Percentiles rank a stretch among this genome's conserved stretches.
These are phyloP conservation scores for Corydoras sp. DNA, from an alignment of 2,113 vertebrate species.

Conservation along the genomic window DNA sequence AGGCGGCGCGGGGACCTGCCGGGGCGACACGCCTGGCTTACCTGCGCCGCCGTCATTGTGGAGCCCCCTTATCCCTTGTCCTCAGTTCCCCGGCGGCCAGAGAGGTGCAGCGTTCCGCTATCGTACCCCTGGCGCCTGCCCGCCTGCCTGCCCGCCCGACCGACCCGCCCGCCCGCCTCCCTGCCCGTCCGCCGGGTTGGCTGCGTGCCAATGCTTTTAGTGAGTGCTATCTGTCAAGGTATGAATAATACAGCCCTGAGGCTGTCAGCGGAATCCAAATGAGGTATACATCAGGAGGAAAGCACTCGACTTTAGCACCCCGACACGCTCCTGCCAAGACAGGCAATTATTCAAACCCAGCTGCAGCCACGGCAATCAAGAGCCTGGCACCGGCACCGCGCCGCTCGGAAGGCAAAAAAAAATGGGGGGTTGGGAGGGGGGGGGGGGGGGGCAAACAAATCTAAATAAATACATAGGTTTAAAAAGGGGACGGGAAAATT, in stretches of 20 bases:
- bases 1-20: neutral
- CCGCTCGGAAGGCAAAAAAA: conserved; percentile 18
- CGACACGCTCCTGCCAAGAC: conserved; percentile 86
- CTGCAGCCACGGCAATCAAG: conserved; percentile 83
- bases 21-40: conserved; percentile 15
- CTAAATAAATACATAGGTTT: conserved; percentile 37
- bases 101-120: conserved; percentile 41
- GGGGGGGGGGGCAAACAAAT: conserved; percentile 43
- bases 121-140: conserved; percentile 20
- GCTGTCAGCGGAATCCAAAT: conserved; percentile 96
- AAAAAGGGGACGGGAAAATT: conserved; percentile 25
- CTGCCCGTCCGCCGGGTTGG: conserved; percentile 75
- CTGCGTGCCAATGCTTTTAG: conserved; percentile 94
- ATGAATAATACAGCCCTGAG: conserved; percentile 98
- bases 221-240: conserved; percentile 95
- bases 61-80: conserved; percentile 31
- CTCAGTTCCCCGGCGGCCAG: conserved; percentile 58
- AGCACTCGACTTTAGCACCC: conserved; percentile 87
- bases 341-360: conserved; percentile 93
- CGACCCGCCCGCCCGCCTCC: conserved; percentile 22
- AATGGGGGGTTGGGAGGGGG: no score
- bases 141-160: no score
- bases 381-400: conserved; percentile 40
- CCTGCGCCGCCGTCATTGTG: conserved; percentile 18
- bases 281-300: conserved; percentile 94